Evolutionary conservation across 2,888 invertebrate genomes (phyloP), one percentile per base, ranked within the genome.

Genomic region (Pseudanteris insignis): DNA sequence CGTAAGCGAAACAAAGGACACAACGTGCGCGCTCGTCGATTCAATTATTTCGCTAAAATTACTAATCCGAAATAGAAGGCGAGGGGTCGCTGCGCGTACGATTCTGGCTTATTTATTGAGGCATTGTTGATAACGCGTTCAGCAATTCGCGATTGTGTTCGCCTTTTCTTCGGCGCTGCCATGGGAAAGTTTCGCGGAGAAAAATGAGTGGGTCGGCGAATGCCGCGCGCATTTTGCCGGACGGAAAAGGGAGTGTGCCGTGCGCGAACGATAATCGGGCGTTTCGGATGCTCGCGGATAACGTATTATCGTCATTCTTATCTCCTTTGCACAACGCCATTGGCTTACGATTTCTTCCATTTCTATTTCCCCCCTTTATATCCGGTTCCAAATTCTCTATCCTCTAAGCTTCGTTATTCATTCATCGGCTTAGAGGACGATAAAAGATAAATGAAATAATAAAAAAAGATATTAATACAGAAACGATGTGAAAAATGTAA

Each of bases 91-190:
- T 6, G 21, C 29, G 11, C 29, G 4, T 36, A 28, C 36, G 36
- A 33, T 40, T 33, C 18, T 9, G 13, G 10, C 13, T 36, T 53
- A 43, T 53, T 53, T 43, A 53, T 43, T 37, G 28, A 29, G 43
- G 53, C 14, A 53, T 43, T 53, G 53, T 53, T 37, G 43, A 53
- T 53, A 53, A 43, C 29, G 21, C 24, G 40, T 34, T 48, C 21
- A 24, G 7, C 30, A 43, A 53, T 43, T 53, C 30, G 30, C 53
- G 18, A 53, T 53, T 53, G 53, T 53, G 11, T 43, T 37, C 7
- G n/a, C 13, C 30, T 28, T 26, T 43, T 37, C 30, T 26, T 53
- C 43, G 37, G 38, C 18, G 12, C 18, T 10, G 26, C 14, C 32
- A 44, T 46, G 46, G 44, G 44, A 54, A 38, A 21, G 25, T 34